Conservation (phyloP, 1,140 invertebrate species). For the Ganaspis sp. region DNA sequence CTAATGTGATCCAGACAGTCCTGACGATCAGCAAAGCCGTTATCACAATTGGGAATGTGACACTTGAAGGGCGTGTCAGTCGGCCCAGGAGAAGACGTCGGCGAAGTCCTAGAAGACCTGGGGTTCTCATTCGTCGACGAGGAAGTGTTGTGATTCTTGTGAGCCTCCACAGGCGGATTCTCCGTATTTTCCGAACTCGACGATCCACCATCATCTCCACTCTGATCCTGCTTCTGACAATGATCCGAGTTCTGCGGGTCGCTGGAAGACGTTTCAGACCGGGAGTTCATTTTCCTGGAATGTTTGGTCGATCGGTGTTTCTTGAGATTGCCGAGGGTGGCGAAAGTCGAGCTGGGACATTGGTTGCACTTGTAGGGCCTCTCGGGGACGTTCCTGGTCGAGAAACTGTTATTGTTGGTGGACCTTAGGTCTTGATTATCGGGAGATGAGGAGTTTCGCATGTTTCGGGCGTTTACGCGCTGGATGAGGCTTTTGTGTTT, state of each 20-base stretch:
- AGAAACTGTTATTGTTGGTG: conserved; percentile 74
- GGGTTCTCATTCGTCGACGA: conserved; percentile 44
- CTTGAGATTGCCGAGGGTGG: conserved; percentile 86
- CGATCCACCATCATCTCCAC: conserved; percentile 74
- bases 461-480: conserved; percentile 53
- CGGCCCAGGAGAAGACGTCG: conserved; percentile 52
- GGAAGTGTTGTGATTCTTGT: conserved; percentile 37
- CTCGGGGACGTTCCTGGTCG: conserved; percentile 85
- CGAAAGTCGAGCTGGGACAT: conserved; percentile 91
- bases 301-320: conserved; percentile 87
- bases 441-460: conserved; percentile 67
- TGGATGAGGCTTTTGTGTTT: conserved; percentile 83
- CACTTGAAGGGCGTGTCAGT: conserved; percentile 91
- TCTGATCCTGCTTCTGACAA: conserved; percentile 65
- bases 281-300: conserved; percentile 66
- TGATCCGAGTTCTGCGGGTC: conserved; percentile 63
- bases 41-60: conserved; percentile 87
- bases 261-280: conserved; percentile 67
- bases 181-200: conserved; percentile 68
- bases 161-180: conserved; percentile 33
- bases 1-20: conserved; percentile 90
- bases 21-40: conserved; percentile 86
- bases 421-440: conserved; percentile 61
- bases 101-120: conserved; percentile 42
- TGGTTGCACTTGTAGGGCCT: conserved; percentile 89